These are phyloP conservation scores for Epizoanthus stellaris DNA, from an alignment of 92 coral and sea anemone genomes.

Conservation along the genomic window DNA sequence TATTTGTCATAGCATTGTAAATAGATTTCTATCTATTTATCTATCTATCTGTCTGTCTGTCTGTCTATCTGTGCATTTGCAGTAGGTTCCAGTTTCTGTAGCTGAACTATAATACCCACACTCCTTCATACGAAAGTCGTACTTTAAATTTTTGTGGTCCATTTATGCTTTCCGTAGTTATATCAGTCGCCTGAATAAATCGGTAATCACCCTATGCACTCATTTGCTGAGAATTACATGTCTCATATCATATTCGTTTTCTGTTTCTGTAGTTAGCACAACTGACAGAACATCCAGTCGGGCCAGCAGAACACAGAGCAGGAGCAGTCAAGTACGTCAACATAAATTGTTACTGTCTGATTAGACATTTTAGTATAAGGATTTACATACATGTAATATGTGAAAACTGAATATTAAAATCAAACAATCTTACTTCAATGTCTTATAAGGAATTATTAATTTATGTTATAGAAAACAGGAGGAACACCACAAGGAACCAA, in stretches of 20 bases:
- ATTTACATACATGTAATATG: neutral
- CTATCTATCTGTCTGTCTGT: too few relatives aligned
- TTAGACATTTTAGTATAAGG: neutral
- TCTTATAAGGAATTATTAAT: neutral
- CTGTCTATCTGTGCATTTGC: too few relatives aligned
- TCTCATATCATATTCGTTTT: neutral
- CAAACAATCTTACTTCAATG: neutral
- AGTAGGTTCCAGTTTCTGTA: too few relatives aligned
- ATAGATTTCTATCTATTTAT: too few relatives aligned
- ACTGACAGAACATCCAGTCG: constrained; percentile 83
- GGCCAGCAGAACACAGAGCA: constrained; percentile 82
- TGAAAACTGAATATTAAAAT: neutral
- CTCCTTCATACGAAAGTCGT: too few relatives aligned
- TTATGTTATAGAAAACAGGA: constrained; percentile 56
- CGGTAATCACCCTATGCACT: too few relatives aligned
- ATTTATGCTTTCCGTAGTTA: too few relatives aligned
- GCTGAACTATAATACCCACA: too few relatives aligned
- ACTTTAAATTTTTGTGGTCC: too few relatives aligned
- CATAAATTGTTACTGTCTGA: neutral
- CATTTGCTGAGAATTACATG: neutral
- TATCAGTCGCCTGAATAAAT: too few relatives aligned
- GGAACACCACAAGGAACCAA: constrained; percentile 79
- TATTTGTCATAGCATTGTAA: too few relatives aligned
- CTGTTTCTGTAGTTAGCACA: constrained; percentile 44
- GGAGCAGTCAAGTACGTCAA: constrained; percentile 56